These are phyloP conservation scores for Halyomorpha halys DNA, from an alignment of 1,140 invertebrate genomes.

Conservation along the genomic window DNA sequence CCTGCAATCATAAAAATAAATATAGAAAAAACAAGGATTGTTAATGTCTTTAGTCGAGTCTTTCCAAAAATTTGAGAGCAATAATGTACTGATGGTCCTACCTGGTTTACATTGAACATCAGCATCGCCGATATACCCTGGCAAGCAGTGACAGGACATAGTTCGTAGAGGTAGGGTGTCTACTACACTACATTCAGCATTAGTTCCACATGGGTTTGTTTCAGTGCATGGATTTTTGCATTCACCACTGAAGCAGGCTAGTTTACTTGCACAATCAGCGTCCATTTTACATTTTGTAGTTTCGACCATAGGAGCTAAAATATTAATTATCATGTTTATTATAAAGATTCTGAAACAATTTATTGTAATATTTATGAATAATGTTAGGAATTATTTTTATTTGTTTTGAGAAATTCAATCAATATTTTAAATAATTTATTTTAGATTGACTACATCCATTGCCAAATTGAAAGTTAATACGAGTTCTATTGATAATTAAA, in stretches of 20 bases:
- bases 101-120: conserved; percentile 67
- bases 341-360: too few relatives aligned
- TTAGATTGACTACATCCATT: too few relatives aligned
- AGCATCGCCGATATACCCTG: conserved; percentile 71
- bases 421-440: too few relatives aligned
- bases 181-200: conserved; percentile 69
- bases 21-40: too few relatives aligned
- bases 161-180: conserved; percentile 75
- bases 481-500: too few relatives aligned
- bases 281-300: conserved; percentile 64
- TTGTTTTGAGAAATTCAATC: too few relatives aligned
- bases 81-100: conserved; percentile 37
- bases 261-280: conserved; percentile 69
- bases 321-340: too few relatives aligned
- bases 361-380: too few relatives aligned
- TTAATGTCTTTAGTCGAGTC: too few relatives aligned
- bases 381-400: too few relatives aligned
- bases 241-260: conserved; percentile 67
- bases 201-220: conserved; percentile 64
- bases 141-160: conserved; percentile 74
- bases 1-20: conserved; percentile 24
- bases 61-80: too few relatives aligned
- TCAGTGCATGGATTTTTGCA: conserved; percentile 75
- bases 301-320: conserved; percentile 28
- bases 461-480: too few relatives aligned